Base-by-base conservation (phyloP, 2,797 vertebrate species). In the Margarornis squamiger region DNA sequence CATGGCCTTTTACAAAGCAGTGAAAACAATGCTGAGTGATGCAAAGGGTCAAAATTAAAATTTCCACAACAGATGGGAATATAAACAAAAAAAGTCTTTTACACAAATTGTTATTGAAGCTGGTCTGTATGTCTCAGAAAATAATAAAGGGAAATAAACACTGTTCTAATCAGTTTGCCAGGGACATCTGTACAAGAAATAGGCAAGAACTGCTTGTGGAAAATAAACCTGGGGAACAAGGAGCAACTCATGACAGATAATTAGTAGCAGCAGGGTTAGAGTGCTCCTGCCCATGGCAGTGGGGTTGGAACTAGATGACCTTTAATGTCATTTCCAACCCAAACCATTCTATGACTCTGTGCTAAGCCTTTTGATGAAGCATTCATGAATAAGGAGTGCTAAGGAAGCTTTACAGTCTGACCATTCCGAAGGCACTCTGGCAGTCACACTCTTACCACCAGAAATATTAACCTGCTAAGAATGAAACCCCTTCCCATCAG, bases 351-450 rank as follows among this genome's bases (percentile, higher is more conserved):
- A 46, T 26, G 14, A 34, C 24, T 41, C n/a, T 22, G 1, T 22
- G 27, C 3, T 30, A 71, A 65, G 14, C n/a, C 24, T 84, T 71
- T 72, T 39, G 58, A 71, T 27, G 39, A 52, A 13, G 9, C 26
- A 32, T 54, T 66, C 1, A 0, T 5, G 8, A 12, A 34, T 2
- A 32, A 12, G 52, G 30, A 36, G 14, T 24, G 8, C 34, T 59
- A 48, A 39, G 15, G 52, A 59, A 46, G 36, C 10, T 20, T 66
- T 16, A 19, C 9, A 27, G 15, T 48, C n/a, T 84, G 30, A 59
- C 29, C 22, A 24, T 48, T 66, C 52, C 54, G 46, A 18, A 72
- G 26, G 19, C 22, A 59, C 52, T 72, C 26, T 41, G 58, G 26
- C 21, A 54, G 7, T 71, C 38, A 16, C n/a, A 34, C 14, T 72